Evolutionary conservation across 2,888 invertebrate genomes (phyloP), one percentile per base, ranked within the genome.

Genomic region (Hemithea aestivaria): DNA sequence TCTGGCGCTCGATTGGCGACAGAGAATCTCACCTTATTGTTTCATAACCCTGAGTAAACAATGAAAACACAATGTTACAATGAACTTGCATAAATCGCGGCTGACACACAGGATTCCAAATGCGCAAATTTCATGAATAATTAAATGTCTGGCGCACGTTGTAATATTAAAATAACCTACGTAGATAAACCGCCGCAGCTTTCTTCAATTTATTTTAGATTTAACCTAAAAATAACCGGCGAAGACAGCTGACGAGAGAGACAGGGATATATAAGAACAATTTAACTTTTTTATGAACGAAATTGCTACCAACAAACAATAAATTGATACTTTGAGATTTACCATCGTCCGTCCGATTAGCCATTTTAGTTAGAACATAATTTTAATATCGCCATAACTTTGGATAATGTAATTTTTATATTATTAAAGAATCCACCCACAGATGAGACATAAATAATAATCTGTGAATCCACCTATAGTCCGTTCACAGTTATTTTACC

Each of bases 181-280:
- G 58, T 73, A 71, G 62, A 60, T 63, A 69, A 71, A 69, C 64
- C 66, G 61, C 67, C 57, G 72, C 70, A 71, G 73, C 71, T 78
- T 83, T 79, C 77, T 68, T 67, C 64, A 79, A 80, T 84, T 85
- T 87, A 87, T 85, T 87, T 87, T 84, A 77, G 84, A 81, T 68
- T 77, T 82, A 85, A 84, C 84, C 87, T 83, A 85, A 82, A 84
- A 80, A 83, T 87, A 87, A 81, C 84, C 79, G 82, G 82, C 70
- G 51, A 70, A 80, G 81, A 83, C 79, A 83, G 84, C 85, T 84
- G 80, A 74, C 65, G 72, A 70, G 58, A 53, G 66, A 68, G 71
- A 66, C 54, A 59, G 70, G 60, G 55, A 64, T 51, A 64, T 32
- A 42, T 16, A 27, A 35, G 38, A 37, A 16, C 16, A 4, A 5